These are phyloP conservation scores for Discoglossus pictus DNA, from an alignment of 2,797 vertebrate species.

Conservation along the genomic window DNA sequence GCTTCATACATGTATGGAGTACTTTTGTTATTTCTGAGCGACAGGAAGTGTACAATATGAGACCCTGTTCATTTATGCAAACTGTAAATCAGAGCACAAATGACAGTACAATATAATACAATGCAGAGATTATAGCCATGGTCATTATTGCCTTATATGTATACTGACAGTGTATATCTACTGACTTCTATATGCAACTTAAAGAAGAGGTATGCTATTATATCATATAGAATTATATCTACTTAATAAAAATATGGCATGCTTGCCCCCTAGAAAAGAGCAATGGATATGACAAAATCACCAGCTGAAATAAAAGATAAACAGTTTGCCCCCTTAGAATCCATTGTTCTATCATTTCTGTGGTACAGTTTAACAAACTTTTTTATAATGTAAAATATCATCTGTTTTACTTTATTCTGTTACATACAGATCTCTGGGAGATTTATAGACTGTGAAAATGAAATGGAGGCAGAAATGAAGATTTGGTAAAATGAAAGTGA, in stretches of 20 bases:
- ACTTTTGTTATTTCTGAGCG: slow-evolving; percentile 49
- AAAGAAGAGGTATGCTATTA: not conserved
- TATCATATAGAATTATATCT: not conserved
- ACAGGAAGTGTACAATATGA: slow-evolving; percentile 47
- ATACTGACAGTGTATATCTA: slow-evolving; percentile 33
- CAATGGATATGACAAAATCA: not conserved
- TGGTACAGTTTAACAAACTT: too few relatives aligned
- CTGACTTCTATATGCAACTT: slow-evolving; percentile 3
- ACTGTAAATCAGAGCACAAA: slow-evolving; percentile 45
- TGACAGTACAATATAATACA: slow-evolving; percentile 42
- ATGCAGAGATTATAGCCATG: slow-evolving; percentile 45
- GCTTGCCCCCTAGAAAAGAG: not conserved
- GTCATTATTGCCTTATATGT: slow-evolving; percentile 54
- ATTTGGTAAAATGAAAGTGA: too few relatives aligned
- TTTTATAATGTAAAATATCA: too few relatives aligned
- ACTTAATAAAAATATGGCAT: not conserved
- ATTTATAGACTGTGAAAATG: too few relatives aligned
- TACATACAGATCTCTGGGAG: too few relatives aligned
- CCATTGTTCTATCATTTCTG: too few relatives aligned
- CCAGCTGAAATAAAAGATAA: not conserved
- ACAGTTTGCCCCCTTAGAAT: too few relatives aligned
- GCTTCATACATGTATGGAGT: slow-evolving; percentile 24
- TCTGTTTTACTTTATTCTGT: too few relatives aligned
- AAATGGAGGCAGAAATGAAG: too few relatives aligned
- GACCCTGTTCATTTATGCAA: slow-evolving; percentile 52